Conservation (phyloP, 92 coral and sea anemone genomes). For the Zoanthus solanderi region DNA sequence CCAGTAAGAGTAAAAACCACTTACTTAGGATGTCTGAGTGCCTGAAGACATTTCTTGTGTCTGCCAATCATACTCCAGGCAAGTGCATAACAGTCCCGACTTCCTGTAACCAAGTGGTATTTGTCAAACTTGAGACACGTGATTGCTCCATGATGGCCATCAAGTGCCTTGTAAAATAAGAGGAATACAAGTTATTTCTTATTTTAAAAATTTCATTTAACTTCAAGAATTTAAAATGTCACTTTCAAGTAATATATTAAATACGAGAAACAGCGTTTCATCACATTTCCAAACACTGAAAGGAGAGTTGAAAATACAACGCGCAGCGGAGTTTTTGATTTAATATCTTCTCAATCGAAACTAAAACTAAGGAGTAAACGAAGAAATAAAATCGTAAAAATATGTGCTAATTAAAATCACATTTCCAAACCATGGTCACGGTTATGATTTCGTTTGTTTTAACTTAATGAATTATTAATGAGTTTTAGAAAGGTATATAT, state of each 20-base stretch:
- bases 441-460: too few relatives aligned
- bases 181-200: neutral
- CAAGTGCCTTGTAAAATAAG: conserved; percentile 76
- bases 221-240: neutral
- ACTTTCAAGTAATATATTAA: neutral
- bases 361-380: too few relatives aligned
- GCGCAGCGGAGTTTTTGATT: too few relatives aligned
- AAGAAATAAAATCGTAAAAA: too few relatives aligned
- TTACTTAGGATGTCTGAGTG: conserved; percentile 96
- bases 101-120: conserved; percentile 89
- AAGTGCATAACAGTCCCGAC: conserved; percentile 94
- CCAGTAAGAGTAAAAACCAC: neutral
- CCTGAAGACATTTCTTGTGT: conserved; percentile 96
- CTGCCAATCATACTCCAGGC: conserved; percentile 95
- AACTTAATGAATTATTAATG: too few relatives aligned
- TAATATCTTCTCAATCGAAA: too few relatives aligned
- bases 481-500: too few relatives aligned
- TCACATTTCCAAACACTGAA: too few relatives aligned
- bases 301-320: too few relatives aligned
- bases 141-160: conserved; percentile 97
- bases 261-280: too few relatives aligned
- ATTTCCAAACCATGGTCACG: too few relatives aligned
- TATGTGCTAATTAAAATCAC: too few relatives aligned
- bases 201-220: neutral
- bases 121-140: conserved; percentile 89